These are phyloP conservation scores for Neomorphus geoffroyi DNA, from an alignment of 2,797 vertebrate genomes.

Conservation along the genomic window DNA sequence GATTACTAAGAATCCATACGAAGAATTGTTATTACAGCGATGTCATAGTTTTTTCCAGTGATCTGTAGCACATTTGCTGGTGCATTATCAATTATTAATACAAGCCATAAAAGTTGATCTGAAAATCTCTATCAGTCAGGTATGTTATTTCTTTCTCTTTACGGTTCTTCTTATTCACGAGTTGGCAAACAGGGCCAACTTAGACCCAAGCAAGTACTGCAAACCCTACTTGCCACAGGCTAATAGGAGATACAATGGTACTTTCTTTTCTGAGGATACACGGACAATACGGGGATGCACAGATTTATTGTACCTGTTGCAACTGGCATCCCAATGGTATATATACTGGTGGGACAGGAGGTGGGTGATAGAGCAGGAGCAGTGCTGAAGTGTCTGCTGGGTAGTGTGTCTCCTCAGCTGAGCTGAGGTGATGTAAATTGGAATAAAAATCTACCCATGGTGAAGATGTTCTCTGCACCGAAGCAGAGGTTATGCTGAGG, in stretches of 20 bases:
- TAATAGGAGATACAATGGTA: neutral
- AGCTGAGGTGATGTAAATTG: neutral
- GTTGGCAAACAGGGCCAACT: neutral
- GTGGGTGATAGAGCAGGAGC: neutral
- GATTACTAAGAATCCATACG: no score
- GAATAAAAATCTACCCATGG: neutral
- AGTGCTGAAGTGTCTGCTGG: neutral
- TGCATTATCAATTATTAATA: neutral
- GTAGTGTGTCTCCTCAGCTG: neutral
- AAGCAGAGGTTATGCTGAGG: neutral
- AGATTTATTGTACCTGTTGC: neutral
- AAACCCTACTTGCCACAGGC: neutral
- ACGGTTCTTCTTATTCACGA: neutral
- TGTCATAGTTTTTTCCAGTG: neutral
- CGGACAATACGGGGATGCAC: neutral
- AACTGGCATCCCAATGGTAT: neutral
- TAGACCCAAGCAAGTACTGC: neutral
- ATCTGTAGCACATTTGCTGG: neutral
- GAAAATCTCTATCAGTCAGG: neutral
- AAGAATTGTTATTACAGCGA: neutral
- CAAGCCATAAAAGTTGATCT: neutral
- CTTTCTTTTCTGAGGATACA: neutral
- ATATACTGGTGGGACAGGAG: neutral
- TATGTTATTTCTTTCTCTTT: neutral
- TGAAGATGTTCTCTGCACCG: rapidly evolving